Evolutionary conservation across 2,888 invertebrate genomes (phyloP).

Genomic region (Nomada hirtipes): DNA sequence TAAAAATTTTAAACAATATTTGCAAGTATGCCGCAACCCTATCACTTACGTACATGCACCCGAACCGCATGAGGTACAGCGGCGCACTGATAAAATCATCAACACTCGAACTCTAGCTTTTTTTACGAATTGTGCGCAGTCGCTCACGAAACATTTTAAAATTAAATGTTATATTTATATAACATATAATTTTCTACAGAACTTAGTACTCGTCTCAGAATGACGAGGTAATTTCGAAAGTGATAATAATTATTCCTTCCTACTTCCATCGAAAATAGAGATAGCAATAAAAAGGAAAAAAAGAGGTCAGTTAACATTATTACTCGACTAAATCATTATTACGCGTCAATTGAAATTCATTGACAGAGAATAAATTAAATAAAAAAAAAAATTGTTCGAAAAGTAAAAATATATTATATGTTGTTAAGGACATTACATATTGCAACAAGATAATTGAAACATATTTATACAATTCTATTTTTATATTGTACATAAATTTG

Average conservation of each 20-base stretch:
- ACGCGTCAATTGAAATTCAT: slow-evolving; percentile 13
- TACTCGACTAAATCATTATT: slow-evolving; percentile 23
- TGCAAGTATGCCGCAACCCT: slow-evolving; percentile 3
- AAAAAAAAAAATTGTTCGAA: slow-evolving; percentile 20
- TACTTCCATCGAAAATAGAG: too few relatives aligned
- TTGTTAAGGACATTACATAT: slow-evolving; percentile 35
- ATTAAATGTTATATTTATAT: not conserved
- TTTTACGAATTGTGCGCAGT: not conserved
- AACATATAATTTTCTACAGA: not conserved
- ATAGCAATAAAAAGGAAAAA: slow-evolving; percentile 14
- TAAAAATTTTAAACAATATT: slow-evolving; percentile 11
- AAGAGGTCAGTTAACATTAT: slow-evolving; percentile 15
- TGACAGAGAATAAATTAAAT: slow-evolving; percentile 13
- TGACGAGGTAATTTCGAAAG: not conserved
- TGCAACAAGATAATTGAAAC: slow-evolving; percentile 24
- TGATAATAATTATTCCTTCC: not conserved
- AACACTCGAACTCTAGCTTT: slow-evolving; percentile 7
- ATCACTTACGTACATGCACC: slow-evolving; percentile 14
- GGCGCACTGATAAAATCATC: slow-evolving; percentile 30
- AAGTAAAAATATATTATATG: slow-evolving; percentile 47
- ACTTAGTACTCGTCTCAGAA: not conserved
- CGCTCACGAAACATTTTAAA: not conserved
- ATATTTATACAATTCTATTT: slow-evolving; percentile 46
- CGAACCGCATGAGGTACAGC: slow-evolving; percentile 36
- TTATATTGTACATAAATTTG: slow-evolving; percentile 25